A percentile compares a stretch with the other conserved stretches of the same genome.
phyloP scores from a whole-genome alignment of 2,113 vertebrate species.

The Xenus cinereus region DNA sequence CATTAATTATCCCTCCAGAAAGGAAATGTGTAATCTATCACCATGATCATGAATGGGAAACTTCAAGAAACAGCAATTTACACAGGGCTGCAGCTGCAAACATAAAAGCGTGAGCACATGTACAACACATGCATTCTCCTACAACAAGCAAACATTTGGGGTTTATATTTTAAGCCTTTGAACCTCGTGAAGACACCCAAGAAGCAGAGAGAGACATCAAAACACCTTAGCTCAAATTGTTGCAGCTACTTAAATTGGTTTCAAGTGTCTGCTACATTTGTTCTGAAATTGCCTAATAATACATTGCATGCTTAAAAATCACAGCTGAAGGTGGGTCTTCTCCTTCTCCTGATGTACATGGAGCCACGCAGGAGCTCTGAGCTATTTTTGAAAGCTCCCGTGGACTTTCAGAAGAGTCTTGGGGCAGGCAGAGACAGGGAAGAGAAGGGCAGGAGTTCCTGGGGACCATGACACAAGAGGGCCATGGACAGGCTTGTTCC shows the following conservation, averaged over 20 bases:
- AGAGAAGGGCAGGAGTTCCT: neutral
- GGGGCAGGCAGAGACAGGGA: neutral
- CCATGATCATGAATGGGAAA: neutral
- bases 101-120: neutral
- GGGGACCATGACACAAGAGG: neutral
- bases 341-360: neutral
- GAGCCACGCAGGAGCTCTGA: neutral
- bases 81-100: slow-evolving; percentile 18
- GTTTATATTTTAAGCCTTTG: neutral
- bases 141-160: slow-evolving; percentile 25
- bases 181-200: neutral
- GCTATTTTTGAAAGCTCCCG: rapidly evolving
- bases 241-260: neutral
- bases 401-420: neutral
- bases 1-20: slow-evolving; percentile 31
- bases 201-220: neutral
- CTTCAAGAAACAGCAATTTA: slow-evolving; percentile 27
- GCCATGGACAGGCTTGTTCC: neutral
- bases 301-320: neutral
- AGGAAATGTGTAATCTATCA: slow-evolving; percentile 16
- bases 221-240: neutral
- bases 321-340: neutral
- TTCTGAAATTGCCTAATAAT: neutral
- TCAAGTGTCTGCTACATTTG: neutral
- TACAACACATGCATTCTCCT: neutral